Conservation (phyloP, 2,113 vertebrate genomes). For the Rhadina sibilatrix region DNA sequence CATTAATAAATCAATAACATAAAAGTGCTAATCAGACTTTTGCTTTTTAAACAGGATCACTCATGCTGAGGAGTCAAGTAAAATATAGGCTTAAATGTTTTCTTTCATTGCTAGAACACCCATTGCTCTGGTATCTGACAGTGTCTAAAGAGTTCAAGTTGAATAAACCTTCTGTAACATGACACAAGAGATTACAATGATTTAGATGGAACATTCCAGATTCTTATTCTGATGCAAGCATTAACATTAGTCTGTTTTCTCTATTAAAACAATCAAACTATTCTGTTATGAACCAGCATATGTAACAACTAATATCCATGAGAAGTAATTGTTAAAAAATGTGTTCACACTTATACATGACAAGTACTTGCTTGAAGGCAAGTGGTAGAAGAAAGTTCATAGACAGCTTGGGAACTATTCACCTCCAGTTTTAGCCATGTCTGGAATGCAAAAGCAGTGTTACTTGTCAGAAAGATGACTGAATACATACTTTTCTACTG, state of each 20-base stretch:
- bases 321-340: neutral
- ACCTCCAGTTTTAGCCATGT: neutral
- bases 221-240: neutral
- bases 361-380: neutral
- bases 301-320: neutral
- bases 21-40: neutral
- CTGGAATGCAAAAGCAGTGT: neutral
- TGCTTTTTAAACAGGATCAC: neutral
- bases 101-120: neutral
- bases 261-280: neutral
- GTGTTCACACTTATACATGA: neutral
- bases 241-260: neutral
- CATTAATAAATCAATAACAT: neutral
- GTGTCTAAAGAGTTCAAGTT: neutral
- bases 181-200: neutral
- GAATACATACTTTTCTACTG: neutral
- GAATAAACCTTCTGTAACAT: neutral
- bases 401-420: neutral
- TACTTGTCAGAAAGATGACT: neutral
- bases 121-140: neutral
- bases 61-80: neutral
- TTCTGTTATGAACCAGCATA: neutral
- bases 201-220: neutral
- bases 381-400: neutral
- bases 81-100: neutral